Percentiles rank a stretch among this genome's conserved stretches.
Evolutionary conservation across 2,797 vertebrate genomes (phyloP).

Genomic region (Hirundo rustica): DNA sequence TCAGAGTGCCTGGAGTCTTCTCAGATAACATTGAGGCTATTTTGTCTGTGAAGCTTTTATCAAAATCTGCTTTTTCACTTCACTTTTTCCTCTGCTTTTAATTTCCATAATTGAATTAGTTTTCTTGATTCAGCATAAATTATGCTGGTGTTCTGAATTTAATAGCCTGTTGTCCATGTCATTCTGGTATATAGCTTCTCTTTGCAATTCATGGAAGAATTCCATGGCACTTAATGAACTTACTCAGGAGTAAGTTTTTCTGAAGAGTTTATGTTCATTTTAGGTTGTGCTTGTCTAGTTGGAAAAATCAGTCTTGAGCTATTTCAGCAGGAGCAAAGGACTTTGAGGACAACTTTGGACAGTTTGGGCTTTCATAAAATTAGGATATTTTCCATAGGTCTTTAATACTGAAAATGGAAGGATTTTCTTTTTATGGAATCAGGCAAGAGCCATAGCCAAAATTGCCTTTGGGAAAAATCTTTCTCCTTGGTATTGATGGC

Average conservation of each 20-base stretch:
- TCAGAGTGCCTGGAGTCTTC: neutral
- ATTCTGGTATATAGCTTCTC: neutral
- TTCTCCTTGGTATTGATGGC: neutral
- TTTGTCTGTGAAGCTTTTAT: neutral
- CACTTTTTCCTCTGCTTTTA: neutral
- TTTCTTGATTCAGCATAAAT: slow-evolving; percentile 29
- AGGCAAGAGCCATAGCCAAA: neutral
- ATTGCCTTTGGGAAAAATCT: neutral
- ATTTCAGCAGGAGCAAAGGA: neutral
- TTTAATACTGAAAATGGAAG: neutral
- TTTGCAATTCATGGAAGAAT: neutral
- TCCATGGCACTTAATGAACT: neutral
- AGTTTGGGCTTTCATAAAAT: neutral
- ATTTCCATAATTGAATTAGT: slow-evolving; percentile 38
- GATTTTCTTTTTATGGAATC: neutral
- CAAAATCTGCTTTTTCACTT: slow-evolving; percentile 12
- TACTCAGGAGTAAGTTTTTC: neutral
- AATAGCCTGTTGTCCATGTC: neutral
- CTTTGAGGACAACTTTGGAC: neutral
- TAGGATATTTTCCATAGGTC: neutral
- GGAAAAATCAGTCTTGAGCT: neutral
- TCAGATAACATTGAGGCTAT: neutral
- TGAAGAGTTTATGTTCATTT: neutral
- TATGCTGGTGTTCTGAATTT: slow-evolving; percentile 31
- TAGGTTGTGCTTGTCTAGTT: neutral